Evolutionary conservation across 2,113 vertebrate genomes (phyloP).

Genomic region (Amblyopsis rosae): DNA sequence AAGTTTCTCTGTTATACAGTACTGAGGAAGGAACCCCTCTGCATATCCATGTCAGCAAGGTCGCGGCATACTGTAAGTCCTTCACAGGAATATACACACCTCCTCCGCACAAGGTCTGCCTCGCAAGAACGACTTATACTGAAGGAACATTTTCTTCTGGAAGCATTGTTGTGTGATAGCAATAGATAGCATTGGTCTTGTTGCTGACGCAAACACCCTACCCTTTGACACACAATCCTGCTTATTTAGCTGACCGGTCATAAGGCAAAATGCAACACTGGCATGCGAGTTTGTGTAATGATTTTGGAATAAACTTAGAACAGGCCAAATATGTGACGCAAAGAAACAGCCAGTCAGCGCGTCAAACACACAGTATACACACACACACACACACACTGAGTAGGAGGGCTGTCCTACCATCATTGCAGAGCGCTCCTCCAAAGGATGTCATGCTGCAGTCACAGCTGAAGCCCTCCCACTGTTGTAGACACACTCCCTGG

Average conservation of each 20-base stretch:
- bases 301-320: not conserved
- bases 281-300: slow-evolving; percentile 6
- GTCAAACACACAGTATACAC: too few relatives aligned
- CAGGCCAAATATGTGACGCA: not conserved
- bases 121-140: slow-evolving; percentile 11
- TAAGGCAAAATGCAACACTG: slow-evolving; percentile 21
- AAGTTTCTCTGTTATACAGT: too few relatives aligned
- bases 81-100: too few relatives aligned
- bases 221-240: slow-evolving; percentile 21
- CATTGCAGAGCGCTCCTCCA: slow-evolving; percentile 91
- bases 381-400: not conserved
- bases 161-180: slow-evolving; percentile 14
- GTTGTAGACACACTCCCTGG: slow-evolving; percentile 96
- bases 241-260: slow-evolving; percentile 24
- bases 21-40: too few relatives aligned
- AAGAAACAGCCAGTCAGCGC: not conserved
- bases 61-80: too few relatives aligned
- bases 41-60: too few relatives aligned
- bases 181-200: slow-evolving; percentile 26
- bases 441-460: slow-evolving; percentile 99
- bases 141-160: not conserved
- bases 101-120: too few relatives aligned
- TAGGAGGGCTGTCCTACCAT: slow-evolving; percentile 85
- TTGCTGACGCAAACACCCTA: slow-evolving; percentile 32
- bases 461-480: slow-evolving; percentile 98